phyloP scores from a whole-genome alignment of 2,113 vertebrate species.

The Pycnonotus jocosus region DNA sequence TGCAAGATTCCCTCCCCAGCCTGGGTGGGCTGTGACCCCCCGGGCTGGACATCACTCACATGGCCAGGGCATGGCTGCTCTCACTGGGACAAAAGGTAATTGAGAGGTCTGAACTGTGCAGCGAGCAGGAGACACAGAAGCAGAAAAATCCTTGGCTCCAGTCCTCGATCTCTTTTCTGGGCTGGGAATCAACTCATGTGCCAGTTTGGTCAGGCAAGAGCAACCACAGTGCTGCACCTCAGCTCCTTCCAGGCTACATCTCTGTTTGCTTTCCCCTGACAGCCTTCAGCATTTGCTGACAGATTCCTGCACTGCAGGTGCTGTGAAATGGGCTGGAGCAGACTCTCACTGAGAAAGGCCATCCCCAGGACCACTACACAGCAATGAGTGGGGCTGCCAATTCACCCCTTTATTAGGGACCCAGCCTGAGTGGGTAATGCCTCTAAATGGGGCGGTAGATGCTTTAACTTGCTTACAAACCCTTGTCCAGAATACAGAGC shows the following conservation, averaged over 20 bases:
- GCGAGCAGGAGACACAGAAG: background rate
- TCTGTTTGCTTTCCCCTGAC: background rate
- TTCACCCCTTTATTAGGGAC: background rate
- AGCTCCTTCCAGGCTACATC: background rate
- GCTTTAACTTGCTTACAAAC: background rate
- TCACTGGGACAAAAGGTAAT: background rate
- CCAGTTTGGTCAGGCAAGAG: constrained; percentile 20
- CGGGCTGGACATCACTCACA: background rate
- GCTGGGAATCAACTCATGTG: constrained; percentile 1
- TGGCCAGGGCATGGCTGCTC: accelerated
- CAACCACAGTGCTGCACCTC: background rate
- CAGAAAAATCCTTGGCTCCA: background rate
- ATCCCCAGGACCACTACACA: background rate
- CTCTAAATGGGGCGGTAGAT: background rate
- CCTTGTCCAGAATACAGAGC: background rate
- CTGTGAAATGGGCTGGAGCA: background rate
- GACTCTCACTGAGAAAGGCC: background rate
- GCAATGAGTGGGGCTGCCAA: background rate
- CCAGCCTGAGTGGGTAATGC: background rate
- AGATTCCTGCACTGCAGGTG: background rate
- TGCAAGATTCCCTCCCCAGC: background rate
- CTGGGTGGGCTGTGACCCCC: background rate
- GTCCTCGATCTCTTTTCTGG: constrained; percentile 22
- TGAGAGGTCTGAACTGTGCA: background rate
- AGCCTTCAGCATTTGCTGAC: background rate